These are phyloP conservation scores for Typhlichthys subterraneus DNA, from an alignment of 2,797 vertebrate species.

Conservation along the genomic window DNA sequence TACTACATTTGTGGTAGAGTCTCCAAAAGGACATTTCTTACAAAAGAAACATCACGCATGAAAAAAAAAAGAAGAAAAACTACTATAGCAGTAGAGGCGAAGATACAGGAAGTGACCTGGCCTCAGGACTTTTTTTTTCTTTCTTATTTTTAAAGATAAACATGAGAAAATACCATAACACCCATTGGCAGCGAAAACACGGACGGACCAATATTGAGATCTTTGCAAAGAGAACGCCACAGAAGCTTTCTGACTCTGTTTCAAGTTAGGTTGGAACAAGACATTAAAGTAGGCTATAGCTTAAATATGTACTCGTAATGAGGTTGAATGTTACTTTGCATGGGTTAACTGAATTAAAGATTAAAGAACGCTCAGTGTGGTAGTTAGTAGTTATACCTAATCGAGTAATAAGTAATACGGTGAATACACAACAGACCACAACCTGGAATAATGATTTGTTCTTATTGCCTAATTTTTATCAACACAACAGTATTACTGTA, in stretches of 20 bases:
- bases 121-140: not conserved
- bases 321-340: no score
- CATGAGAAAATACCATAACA: not conserved
- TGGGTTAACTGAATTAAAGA: no score
- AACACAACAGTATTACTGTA: no score
- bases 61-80: conserved; percentile 7
- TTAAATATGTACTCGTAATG: no score
- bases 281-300: not conserved
- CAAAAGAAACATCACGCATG: conserved; percentile 12
- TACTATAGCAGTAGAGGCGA: not conserved
- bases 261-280: not conserved
- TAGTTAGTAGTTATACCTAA: no score
- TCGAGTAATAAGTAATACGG: no score
- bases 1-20: conserved; percentile 8
- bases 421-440: no score
- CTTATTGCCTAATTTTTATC: no score
- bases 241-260: not conserved
- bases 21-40: no score
- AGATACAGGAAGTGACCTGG: not conserved
- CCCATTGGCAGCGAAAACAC: not conserved
- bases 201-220: not conserved
- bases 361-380: no score
- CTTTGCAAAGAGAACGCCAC: not conserved
- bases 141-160: not conserved
- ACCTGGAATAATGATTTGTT: no score